These are phyloP conservation scores for Coronaproctus castanopsis DNA, from an alignment of 2,888 invertebrate species.

Conservation along the genomic window DNA sequence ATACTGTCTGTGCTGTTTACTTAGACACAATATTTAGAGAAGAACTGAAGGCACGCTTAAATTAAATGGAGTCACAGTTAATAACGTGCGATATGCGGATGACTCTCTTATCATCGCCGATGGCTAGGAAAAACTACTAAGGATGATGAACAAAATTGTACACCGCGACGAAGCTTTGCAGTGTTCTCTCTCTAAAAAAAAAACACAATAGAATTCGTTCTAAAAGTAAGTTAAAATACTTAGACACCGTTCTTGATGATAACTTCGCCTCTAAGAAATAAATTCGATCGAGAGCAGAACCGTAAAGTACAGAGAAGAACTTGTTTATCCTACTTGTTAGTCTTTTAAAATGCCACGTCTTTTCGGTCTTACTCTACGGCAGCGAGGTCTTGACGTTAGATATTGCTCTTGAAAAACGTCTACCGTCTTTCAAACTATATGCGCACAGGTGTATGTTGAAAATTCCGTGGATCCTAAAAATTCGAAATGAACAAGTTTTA, in stretches of 20 bases:
- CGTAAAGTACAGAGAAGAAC: neutral
- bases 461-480: neutral
- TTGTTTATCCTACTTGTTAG: neutral
- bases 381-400: neutral
- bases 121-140: no score
- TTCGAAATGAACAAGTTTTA: neutral
- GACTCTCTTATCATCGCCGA: no score
- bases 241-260: neutral
- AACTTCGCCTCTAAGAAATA: neutral
- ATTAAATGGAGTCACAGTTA: no score
- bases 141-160: no score
- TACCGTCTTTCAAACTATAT: neutral
- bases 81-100: no score
- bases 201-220: no score
- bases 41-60: no score
- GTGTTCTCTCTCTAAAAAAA: no score
- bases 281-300: neutral
- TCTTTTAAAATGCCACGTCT: neutral
- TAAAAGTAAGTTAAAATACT: no score
- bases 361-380: neutral
- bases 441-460: neutral
- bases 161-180: no score
- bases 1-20: no score
- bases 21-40: no score
- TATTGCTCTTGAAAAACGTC: neutral